Evolutionary conservation across 2,888 invertebrate species (phyloP).

Genomic region (Pedicia rivosa): DNA sequence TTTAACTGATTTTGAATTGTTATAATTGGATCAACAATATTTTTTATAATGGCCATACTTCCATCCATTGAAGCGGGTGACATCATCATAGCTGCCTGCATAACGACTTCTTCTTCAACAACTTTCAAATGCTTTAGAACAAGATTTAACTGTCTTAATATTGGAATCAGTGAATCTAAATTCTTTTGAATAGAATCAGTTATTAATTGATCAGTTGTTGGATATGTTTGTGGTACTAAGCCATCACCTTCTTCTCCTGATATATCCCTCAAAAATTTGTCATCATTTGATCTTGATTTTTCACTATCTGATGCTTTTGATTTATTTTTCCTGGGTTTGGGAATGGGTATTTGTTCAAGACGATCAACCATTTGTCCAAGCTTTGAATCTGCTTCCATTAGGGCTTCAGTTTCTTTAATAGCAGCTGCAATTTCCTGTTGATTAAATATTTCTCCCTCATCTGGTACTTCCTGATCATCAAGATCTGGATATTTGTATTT

Average conservation of each 20-base stretch:
- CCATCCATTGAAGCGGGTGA: slow-evolving; percentile 47
- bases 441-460: slow-evolving; percentile 20
- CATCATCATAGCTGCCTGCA: slow-evolving; percentile 48
- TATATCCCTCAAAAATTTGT: slow-evolving; percentile 32
- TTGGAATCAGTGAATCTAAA: slow-evolving; percentile 27
- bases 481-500: slow-evolving; percentile 29
- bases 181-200: slow-evolving; percentile 32
- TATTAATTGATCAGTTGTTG: slow-evolving; percentile 33
- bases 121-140: slow-evolving; percentile 39
- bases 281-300: slow-evolving; percentile 23
- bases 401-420: slow-evolving; percentile 16
- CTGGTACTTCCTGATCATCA: slow-evolving; percentile 26
- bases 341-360: slow-evolving; percentile 17
- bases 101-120: slow-evolving; percentile 46
- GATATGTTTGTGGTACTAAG: slow-evolving; percentile 19
- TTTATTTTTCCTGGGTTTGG: slow-evolving; percentile 14
- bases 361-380: slow-evolving; percentile 10
- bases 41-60: slow-evolving; percentile 47
- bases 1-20: slow-evolving; percentile 46
- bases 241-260: slow-evolving; percentile 42
- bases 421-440: slow-evolving; percentile 21
- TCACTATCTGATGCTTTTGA: slow-evolving; percentile 26
- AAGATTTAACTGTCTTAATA: slow-evolving; percentile 30
- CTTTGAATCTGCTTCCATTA: slow-evolving; percentile 8
- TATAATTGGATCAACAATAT: slow-evolving; percentile 41